phyloP scores from a whole-genome alignment of 2,888 invertebrate genomes.

The Anticlea derivata region DNA sequence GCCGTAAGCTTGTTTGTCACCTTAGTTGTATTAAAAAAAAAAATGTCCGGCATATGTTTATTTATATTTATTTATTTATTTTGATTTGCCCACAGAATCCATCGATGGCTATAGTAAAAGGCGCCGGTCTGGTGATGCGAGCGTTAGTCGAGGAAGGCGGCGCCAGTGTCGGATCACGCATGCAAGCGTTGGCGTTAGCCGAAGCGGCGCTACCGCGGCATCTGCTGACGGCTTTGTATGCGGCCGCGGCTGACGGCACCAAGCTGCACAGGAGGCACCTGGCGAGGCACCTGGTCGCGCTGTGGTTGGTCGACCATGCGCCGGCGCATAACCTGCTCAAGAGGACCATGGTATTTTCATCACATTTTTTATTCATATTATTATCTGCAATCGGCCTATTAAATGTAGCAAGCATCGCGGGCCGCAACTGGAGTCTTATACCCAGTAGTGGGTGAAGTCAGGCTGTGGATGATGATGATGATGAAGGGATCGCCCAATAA shows the following conservation, averaged over 20 bases:
- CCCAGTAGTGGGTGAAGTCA: too few species aligned
- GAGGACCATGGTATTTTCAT: constrained; percentile 91
- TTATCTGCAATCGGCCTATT: too few species aligned
- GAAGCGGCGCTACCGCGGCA: constrained; percentile 98
- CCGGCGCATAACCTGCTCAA: constrained; percentile 94
- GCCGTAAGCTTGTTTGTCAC: too few species aligned
- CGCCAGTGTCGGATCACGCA: constrained; percentile 94
- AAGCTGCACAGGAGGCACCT: constrained; percentile 95
- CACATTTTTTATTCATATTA: not conserved
- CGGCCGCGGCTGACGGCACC: constrained; percentile 81
- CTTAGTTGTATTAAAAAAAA: too few species aligned
- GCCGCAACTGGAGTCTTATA: too few species aligned
- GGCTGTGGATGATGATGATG: too few species aligned
- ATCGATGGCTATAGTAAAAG: constrained; percentile 98
- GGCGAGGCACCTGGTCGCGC: constrained; percentile 94
- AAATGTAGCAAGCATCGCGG: too few species aligned
- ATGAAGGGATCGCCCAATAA: too few species aligned
- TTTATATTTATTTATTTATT: not conserved
- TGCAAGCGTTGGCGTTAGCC: constrained; percentile 97
- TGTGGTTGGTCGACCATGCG: constrained; percentile 98
- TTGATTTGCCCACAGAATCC: constrained; percentile 87
- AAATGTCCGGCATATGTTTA: too few species aligned
- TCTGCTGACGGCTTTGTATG: constrained; percentile 95
- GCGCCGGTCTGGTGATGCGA: constrained; percentile 98
- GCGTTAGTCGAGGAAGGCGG: constrained; percentile 99